phyloP scores from a whole-genome alignment of 2,888 invertebrate species.

The Pyrrhia umbra region DNA sequence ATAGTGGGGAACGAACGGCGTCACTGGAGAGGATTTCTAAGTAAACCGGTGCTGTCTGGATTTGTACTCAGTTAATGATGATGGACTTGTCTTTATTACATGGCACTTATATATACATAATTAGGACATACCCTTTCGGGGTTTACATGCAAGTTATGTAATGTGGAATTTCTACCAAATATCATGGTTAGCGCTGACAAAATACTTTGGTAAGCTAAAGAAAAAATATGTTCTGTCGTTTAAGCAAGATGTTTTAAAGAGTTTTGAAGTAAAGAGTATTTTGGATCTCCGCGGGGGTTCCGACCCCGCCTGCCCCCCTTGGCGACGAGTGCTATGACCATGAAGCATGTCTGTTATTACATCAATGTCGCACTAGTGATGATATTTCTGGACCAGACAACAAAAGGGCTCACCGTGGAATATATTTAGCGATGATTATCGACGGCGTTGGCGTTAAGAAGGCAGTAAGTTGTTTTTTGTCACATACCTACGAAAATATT shows the following conservation, averaged over 20 bases:
- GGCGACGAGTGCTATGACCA: constrained; percentile 39
- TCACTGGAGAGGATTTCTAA: no score
- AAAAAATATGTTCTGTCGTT: neutral
- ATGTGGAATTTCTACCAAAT: no score
- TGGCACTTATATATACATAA: no score
- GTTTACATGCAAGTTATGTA: no score
- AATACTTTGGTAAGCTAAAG: neutral
- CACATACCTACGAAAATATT: constrained; percentile 31
- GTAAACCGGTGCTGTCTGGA: no score
- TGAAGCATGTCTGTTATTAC: constrained; percentile 38
- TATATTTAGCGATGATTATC: constrained; percentile 55
- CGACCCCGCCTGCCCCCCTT: constrained; percentile 13
- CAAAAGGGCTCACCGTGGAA: constrained; percentile 45
- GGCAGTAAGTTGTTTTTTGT: constrained; percentile 27
- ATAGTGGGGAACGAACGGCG: no score
- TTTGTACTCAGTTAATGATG: no score
- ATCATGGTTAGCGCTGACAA: no score
- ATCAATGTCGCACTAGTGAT: constrained; percentile 37
- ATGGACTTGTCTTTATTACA: no score
- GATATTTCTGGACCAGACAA: constrained; percentile 32
- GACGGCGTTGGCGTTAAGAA: constrained; percentile 43
- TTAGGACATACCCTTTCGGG: no score
- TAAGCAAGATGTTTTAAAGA: neutral
- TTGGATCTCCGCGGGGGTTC: constrained; percentile 28
- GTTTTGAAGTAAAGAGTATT: constrained; percentile 2